phyloP scores from a whole-genome alignment of 1,140 invertebrate genomes.

The Triops cancriformis region DNA sequence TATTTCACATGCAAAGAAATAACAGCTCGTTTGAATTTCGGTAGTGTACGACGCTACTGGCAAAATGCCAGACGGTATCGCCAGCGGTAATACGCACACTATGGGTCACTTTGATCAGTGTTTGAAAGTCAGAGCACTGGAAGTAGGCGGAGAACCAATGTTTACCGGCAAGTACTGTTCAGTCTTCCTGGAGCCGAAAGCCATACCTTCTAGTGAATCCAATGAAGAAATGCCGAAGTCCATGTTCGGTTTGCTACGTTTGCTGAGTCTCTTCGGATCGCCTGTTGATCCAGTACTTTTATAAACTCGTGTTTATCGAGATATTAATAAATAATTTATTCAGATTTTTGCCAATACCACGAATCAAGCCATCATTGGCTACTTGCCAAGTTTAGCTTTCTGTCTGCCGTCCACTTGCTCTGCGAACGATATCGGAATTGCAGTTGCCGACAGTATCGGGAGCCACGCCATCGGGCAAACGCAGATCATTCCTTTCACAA shows the following conservation, averaged over 20 bases:
- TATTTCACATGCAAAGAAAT: no score
- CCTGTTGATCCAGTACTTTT: not conserved
- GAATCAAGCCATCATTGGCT: not conserved
- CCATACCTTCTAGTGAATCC: not conserved
- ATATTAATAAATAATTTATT: not conserved
- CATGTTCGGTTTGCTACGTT: not conserved
- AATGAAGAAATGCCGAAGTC: not conserved
- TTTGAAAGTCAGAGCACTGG: not conserved
- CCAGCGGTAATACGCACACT: conserved; percentile 9
- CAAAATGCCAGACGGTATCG: conserved; percentile 2
- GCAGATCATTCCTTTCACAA: not conserved
- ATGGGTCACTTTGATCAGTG: conserved; percentile 26
- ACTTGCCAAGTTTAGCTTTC: conserved; percentile 23
- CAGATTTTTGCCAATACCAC: not conserved
- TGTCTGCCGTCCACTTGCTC: conserved; percentile 25
- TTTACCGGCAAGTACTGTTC: conserved; percentile 19
- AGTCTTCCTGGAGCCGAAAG: not conserved
- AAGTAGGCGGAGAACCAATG: not conserved
- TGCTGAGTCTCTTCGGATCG: not conserved
- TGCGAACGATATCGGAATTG: conserved; percentile 18
- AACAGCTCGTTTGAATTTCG: no score
- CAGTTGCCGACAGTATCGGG: conserved; percentile 14
- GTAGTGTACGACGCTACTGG: conserved; percentile 17
- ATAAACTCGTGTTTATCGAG: no score
- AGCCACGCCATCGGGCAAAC: conserved; percentile 4